Evolutionary conservation across 2,888 invertebrate species (phyloP).

Genomic region (Amiota mariae): DNA sequence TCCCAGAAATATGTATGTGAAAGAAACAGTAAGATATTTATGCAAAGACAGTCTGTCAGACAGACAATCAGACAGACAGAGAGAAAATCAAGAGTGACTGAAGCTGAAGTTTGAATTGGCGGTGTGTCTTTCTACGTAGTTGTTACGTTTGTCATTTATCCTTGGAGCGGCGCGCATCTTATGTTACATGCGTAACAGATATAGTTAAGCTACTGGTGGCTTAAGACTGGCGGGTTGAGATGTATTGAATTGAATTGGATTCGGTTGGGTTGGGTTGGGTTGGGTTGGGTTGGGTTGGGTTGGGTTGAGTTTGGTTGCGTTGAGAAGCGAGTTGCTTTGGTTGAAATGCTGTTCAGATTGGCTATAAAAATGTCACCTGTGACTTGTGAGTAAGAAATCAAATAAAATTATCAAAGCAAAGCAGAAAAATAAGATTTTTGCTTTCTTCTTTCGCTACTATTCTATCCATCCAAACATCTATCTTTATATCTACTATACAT

Average conservation of each 20-base stretch:
- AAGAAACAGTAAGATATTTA: background rate
- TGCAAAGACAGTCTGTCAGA: background rate
- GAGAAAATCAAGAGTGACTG: background rate
- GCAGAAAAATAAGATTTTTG: constrained; percentile 37
- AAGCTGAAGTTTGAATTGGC: background rate
- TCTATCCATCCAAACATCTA: background rate
- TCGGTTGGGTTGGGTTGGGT: too few relatives aligned
- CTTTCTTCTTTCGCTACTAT: constrained; percentile 28
- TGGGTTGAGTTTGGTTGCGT: background rate
- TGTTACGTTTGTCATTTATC: background rate
- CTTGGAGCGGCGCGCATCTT: background rate
- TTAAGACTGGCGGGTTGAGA: background rate
- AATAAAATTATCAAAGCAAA: constrained; percentile 48
- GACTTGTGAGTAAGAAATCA: constrained; percentile 59
- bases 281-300: background rate
- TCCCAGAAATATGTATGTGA: background rate
- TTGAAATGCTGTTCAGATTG: constrained; percentile 52
- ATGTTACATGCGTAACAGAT: background rate
- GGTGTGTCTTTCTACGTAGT: background rate
- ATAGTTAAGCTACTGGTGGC: background rate
- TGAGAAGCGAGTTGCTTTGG: background rate
- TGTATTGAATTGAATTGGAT: too few relatives aligned
- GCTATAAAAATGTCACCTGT: constrained; percentile 67
- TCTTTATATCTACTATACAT: too few relatives aligned
- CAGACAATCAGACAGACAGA: background rate